Base-by-base conservation (phyloP, 2,888 invertebrate genomes). In the Ceriagrion tenellum region DNA sequence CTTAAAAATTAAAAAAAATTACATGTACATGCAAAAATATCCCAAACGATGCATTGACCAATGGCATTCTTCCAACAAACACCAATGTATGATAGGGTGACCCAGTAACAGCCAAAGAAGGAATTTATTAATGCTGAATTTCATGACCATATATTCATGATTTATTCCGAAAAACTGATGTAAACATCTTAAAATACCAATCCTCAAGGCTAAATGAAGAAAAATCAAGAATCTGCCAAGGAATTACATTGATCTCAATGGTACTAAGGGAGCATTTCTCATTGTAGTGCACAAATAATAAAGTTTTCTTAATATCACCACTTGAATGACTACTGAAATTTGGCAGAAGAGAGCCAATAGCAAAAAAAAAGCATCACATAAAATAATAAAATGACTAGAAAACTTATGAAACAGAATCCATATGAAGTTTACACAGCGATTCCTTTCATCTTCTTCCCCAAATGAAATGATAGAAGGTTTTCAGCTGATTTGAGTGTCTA, bases 321-420 rank as follows among this genome's bases (percentile, higher is more conserved):
- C n/a, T 69, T 69, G 4, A 69, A 69, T 81, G 35, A 81, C 81
- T 35, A 30, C 8, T 13, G 16, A 13, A 35, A 18, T 81, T 35
- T 26, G 12, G 81, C 16, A 16, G 12, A 35, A 35, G 81, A 16
- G 0, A 81, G 4, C 1, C 23, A 3, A 6, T 26, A n/a, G 23
- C 81, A 35, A 81, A 35, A 69, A 59, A 81, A 35, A n/a, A n/a
- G n/a, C n/a, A n/a, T n/a, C n/a, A 30, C 30, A 81, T 30, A 18
- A 81, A 81, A 81, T 81, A 30, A 81, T 35, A 13, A 69, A 69
- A 26, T 81, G 81, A 81, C 81, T 81, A 81, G 81, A 81, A 81
- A 81, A 81, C 35, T 35, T 26, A 35, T 81, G 35, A 35, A 16
- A 18, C 16, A 81, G 35, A 23, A 81, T 35, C n/a, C 1, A 81